Conservation (phyloP, 2,888 invertebrate species). For the Synanthedon formicaeformis region DNA sequence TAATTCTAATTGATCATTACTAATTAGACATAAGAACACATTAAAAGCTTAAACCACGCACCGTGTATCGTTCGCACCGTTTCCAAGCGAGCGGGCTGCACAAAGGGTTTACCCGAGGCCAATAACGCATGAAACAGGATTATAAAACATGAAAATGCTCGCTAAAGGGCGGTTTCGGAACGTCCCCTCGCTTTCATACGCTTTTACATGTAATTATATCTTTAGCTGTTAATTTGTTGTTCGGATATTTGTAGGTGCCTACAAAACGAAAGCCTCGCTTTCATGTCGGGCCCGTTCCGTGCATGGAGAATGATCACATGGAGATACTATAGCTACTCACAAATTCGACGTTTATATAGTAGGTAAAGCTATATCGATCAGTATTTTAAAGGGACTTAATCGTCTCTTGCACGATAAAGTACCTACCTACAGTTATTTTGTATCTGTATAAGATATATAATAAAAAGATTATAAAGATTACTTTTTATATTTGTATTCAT, state of each 20-base stretch:
- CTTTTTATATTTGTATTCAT: too few relatives aligned
- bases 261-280: background rate
- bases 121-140: constrained; percentile 69
- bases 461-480: too few relatives aligned
- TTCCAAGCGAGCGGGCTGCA: constrained; percentile 23
- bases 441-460: too few relatives aligned
- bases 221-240: constrained; percentile 44
- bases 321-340: too few relatives aligned
- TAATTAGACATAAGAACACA: background rate
- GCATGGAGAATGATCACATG: too few relatives aligned
- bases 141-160: constrained; percentile 63
- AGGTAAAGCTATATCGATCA: too few relatives aligned
- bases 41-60: background rate
- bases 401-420: too few relatives aligned
- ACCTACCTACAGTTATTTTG: too few relatives aligned
- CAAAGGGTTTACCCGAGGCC: constrained; percentile 45
- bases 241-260: background rate
- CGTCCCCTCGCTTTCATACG: constrained; percentile 20
- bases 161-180: constrained; percentile 43
- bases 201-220: constrained; percentile 49
- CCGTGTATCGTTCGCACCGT: constrained; percentile 14
- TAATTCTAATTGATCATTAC: background rate
- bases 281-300: background rate
- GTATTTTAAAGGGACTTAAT: too few relatives aligned
- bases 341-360: too few relatives aligned